phyloP scores from a whole-genome alignment of 2,888 invertebrate genomes.

The Atethmia centrago region DNA sequence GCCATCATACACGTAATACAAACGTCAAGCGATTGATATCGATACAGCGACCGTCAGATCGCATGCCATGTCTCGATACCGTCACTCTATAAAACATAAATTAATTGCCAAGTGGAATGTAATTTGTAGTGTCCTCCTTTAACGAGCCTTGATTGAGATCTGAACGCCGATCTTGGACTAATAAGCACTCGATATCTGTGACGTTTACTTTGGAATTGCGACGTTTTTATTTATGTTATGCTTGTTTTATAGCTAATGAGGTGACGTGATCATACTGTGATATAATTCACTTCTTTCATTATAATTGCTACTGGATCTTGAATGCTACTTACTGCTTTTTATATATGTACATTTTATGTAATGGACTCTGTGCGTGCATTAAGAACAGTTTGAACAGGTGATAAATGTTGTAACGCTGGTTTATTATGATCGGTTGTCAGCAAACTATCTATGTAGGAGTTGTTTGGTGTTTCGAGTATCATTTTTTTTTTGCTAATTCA shows the following conservation, averaged over 20 bases:
- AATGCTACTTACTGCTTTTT: constrained; percentile 11
- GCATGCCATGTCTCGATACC: constrained; percentile 70
- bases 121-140: constrained; percentile 73
- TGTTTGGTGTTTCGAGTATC: not conserved
- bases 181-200: constrained; percentile 58
- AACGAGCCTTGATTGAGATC: constrained; percentile 75
- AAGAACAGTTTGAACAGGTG: constrained; percentile 16
- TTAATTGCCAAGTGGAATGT: constrained; percentile 75
- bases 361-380: not conserved
- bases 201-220: constrained; percentile 46
- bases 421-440: constrained; percentile 43
- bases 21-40: constrained; percentile 78
- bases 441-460: constrained; percentile 11
- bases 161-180: constrained; percentile 62
- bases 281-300: constrained; percentile 42
- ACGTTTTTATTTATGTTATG: constrained; percentile 53
- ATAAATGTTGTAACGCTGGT: constrained; percentile 31
- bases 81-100: constrained; percentile 72
- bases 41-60: constrained; percentile 72
- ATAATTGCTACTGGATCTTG: constrained; percentile 44
- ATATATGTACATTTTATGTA: constrained; percentile 14
- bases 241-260: constrained; percentile 49
- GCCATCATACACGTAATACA: constrained; percentile 70
- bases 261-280: constrained; percentile 40
- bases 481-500: not conserved